A percentile compares a stretch with the other conserved stretches of the same genome.
Conservation (phyloP, 2,888 invertebrate species). For the Erpobdella octoculata region DNA sequence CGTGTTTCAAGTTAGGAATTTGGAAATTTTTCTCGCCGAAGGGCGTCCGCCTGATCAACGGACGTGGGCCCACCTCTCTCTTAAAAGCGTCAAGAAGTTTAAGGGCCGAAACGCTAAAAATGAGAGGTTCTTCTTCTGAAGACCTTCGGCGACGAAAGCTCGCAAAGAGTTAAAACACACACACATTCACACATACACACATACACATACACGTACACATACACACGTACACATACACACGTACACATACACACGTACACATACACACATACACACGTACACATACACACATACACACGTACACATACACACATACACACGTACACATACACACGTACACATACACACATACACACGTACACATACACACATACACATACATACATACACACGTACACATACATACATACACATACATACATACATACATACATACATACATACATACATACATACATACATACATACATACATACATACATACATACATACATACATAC, state of each 20-base stretch:
- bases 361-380: background rate
- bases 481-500: conserved; percentile 1
- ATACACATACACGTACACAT: background rate
- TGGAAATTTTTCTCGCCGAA: no score
- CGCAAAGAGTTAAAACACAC: no score
- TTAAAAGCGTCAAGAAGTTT: no score
- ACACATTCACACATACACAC: background rate
- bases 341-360: background rate
- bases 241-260: background rate
- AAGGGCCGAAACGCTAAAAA: no score
- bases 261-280: conserved; percentile 7
- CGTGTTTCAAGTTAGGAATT: no score
- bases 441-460: no score
- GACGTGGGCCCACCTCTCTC: no score
- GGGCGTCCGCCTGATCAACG: no score
- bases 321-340: background rate
- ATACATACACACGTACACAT: background rate
- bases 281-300: conserved; percentile 2
- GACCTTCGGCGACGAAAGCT: no score
- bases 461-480: no score
- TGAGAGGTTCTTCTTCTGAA: no score
- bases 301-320: background rate
- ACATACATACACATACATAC: background rate
- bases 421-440: no score
- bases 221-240: background rate